Conservation (phyloP, 2,888 invertebrate species). For the Acrocyrtus sp. region DNA sequence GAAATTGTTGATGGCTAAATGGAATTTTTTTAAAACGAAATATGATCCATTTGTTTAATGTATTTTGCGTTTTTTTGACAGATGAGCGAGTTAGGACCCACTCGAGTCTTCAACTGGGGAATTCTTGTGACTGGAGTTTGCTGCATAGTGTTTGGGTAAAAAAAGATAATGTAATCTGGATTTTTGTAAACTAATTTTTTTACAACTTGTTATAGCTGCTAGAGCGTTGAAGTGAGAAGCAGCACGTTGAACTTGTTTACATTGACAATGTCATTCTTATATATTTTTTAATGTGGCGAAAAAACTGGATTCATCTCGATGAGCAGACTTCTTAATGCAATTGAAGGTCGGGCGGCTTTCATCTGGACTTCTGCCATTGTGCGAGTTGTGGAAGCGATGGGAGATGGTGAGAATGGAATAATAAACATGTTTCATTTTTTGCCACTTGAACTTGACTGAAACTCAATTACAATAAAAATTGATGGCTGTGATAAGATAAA, state of each 20-base stretch:
- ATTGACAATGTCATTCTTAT: not conserved
- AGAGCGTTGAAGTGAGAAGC: conserved; percentile 56
- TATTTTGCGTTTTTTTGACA: conserved; percentile 62
- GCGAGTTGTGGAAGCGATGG: conserved; percentile 68
- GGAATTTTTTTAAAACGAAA: conserved; percentile 64
- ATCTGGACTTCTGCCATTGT: conserved; percentile 68
- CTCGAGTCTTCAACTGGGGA: conserved; percentile 67
- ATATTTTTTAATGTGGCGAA: not conserved
- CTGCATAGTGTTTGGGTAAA: conserved; percentile 69
- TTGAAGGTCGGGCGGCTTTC: conserved; percentile 65
- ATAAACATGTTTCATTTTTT: not conserved
- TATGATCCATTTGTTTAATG: no score
- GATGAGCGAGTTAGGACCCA: conserved; percentile 68
- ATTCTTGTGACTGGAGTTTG: conserved; percentile 68
- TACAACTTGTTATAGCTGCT: conserved; percentile 38
- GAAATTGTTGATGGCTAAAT: no score
- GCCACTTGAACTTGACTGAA: not conserved
- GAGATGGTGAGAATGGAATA: conserved; percentile 61
- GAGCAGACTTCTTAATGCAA: conserved; percentile 64
- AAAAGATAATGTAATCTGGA: conserved; percentile 53
- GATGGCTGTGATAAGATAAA: no score
- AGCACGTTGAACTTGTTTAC: conserved; percentile 18
- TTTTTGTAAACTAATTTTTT: no score
- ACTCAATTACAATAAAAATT: no score
- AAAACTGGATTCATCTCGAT: conserved; percentile 10